Conservation (phyloP, 2,888 invertebrate genomes). For the Leptopilina myrica region DNA sequence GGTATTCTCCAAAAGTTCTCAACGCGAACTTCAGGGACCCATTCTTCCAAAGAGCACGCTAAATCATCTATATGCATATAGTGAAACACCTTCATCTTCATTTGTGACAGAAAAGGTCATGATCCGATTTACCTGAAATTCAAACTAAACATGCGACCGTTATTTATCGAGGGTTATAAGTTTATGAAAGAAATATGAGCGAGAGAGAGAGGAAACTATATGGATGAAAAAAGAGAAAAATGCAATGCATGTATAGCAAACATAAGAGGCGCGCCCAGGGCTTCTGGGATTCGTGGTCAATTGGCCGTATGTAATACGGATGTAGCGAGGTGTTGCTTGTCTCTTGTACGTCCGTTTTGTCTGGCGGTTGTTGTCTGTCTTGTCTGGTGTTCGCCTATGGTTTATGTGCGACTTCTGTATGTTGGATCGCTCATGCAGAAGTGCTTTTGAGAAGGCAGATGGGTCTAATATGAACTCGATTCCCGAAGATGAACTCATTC, state of each 20-base stretch:
- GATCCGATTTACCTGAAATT: conserved; percentile 40
- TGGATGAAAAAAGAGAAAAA: conserved; percentile 44
- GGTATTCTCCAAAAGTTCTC: too few species aligned
- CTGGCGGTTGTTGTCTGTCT: conserved; percentile 58
- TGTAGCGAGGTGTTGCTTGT: conserved; percentile 62
- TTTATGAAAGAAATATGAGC: conserved; percentile 19
- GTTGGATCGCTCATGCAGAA: conserved; percentile 70
- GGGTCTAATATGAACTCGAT: conserved; percentile 75
- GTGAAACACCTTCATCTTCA: conserved; percentile 27
- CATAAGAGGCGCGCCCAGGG: conserved; percentile 71
- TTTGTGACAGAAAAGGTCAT: conserved; percentile 24
- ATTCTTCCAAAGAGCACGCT: neutral
- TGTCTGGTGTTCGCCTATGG: conserved; percentile 42
- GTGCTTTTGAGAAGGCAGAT: conserved; percentile 71
- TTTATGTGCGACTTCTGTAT: conserved; percentile 56
- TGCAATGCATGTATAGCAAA: conserved; percentile 64
- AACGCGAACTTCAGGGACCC: too few species aligned
- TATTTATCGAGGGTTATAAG: conserved; percentile 35
- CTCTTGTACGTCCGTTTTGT: conserved; percentile 59
- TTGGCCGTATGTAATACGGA: conserved; percentile 75
- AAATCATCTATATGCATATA: neutral
- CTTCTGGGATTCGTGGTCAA: conserved; percentile 73
- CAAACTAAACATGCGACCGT: conserved; percentile 25
- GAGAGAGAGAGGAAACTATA: neutral
- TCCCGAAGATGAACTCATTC: conserved; percentile 70